phyloP scores from a whole-genome alignment of 2,888 invertebrate species.

The Platerodrilus igneus region DNA sequence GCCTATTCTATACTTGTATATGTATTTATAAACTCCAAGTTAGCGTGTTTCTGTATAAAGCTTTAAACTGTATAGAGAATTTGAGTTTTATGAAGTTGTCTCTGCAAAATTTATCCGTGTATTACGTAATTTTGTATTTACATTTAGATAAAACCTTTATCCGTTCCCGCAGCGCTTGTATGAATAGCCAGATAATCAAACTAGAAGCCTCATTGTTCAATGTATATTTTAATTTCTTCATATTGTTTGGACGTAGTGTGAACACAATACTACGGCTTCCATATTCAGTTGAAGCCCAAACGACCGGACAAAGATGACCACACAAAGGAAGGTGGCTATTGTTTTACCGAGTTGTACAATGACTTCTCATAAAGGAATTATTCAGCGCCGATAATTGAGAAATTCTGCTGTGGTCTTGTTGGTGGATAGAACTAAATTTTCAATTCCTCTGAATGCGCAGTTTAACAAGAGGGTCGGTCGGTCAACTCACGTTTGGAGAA shows the following conservation, averaged over 20 bases:
- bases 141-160: slow-evolving; percentile 23
- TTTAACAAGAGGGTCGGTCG: too few species aligned
- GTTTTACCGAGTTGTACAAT: slow-evolving; percentile 19
- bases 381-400: slow-evolving; percentile 20
- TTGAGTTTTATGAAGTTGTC: slow-evolving; percentile 33
- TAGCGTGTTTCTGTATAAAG: slow-evolving; percentile 2
- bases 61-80: background rate
- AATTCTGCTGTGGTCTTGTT: slow-evolving; percentile 18
- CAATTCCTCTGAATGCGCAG: too few species aligned
- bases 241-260: slow-evolving; percentile 21
- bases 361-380: slow-evolving; percentile 16
- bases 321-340: slow-evolving; percentile 22
- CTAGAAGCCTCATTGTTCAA: slow-evolving; percentile 22
- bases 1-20: slow-evolving; percentile 14
- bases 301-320: slow-evolving; percentile 24
- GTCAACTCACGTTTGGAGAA: too few species aligned
- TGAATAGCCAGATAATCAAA: slow-evolving; percentile 24
- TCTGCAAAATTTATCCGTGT: slow-evolving; percentile 34
- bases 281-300: slow-evolving; percentile 20
- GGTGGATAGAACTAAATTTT: too few species aligned
- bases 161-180: slow-evolving; percentile 11
- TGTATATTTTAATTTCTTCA: slow-evolving; percentile 24
- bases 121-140: slow-evolving; percentile 20
- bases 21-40: slow-evolving; percentile 8
- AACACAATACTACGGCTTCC: slow-evolving; percentile 18